Evolutionary conservation across 2,888 invertebrate species (phyloP), one percentile per base, ranked within the genome.

Genomic region (Polydesmus complanatus): DNA sequence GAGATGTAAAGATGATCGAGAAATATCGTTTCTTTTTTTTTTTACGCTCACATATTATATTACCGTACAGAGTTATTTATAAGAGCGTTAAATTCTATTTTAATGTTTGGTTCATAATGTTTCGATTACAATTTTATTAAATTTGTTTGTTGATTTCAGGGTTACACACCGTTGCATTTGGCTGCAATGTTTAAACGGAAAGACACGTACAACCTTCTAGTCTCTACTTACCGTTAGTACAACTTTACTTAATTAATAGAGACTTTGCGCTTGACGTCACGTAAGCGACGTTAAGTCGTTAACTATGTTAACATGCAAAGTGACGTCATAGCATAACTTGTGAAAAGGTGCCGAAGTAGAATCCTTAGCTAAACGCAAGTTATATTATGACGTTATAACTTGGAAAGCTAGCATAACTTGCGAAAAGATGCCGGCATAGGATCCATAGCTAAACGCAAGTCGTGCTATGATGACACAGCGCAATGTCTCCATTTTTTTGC

Each of bases 141-240:
- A n/a, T 56, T 48, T 21, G 2, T 47, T 54, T 56, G 26, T 21
- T 56, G 22, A 68, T 81, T 80, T 48, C 78, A 94, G 91, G 95
- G 95, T 26, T 94, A 94, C 74, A 94, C 94, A 63, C 87, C 95
- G 59, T 78, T 94, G 48, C 95, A 96, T 73, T 80, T 95, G 65
- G 92, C 94, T 1, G 88, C 91, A 75, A 91, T 92, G 74, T 91
- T 88, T 74, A 86, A 88, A 23, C 87, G 88, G 69, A 86, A 88
- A 69, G 84, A 88, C 61, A 84, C 92, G 59, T 92, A 86, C 74
- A 85, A 88, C 69, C 78, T 94, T 14, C 80, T 96, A 14, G 37
- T 14, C 14, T 37, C 37, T 37, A 37, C 37, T 37, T 37, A 37
- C 14, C 8, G 37, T 37, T 8, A 37, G 37, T 37, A 14, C 37